These are phyloP conservation scores for Xanthorhoe designata DNA, from an alignment of 2,888 invertebrate genomes.

Conservation along the genomic window DNA sequence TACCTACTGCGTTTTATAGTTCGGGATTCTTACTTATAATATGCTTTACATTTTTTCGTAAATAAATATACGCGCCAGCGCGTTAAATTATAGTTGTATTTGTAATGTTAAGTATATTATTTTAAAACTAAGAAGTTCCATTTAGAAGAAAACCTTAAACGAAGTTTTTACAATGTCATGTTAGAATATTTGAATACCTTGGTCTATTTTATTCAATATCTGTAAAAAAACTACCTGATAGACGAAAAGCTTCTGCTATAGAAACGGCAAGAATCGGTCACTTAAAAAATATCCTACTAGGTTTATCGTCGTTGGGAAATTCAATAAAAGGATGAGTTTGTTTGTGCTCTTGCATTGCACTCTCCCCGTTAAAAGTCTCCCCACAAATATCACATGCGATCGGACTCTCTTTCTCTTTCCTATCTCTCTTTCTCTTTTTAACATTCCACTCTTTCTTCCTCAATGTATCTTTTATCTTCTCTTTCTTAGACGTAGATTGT, in stretches of 20 bases:
- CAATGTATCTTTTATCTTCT: conserved; percentile 46
- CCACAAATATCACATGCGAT: conserved; percentile 77
- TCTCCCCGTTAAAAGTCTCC: conserved; percentile 67
- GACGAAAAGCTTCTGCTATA: conserved; percentile 7
- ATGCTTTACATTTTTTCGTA: conserved; percentile 8
- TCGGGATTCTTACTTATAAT: conserved; percentile 7
- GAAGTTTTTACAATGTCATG: no score
- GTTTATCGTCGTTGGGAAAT: conserved; percentile 78
- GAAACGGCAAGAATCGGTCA: conserved; percentile 60
- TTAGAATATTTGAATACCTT: no score
- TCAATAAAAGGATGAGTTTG: conserved; percentile 80
- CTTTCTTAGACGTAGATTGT: conserved; percentile 57
- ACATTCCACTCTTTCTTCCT: conserved; percentile 56
- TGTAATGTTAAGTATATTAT: conserved; percentile 3
- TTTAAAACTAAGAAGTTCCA: background rate
- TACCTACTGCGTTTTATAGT: background rate
- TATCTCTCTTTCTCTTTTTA: conserved; percentile 57
- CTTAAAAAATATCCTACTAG: conserved; percentile 82
- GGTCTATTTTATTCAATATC: no score
- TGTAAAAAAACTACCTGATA: no score
- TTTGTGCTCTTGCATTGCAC: conserved; percentile 75
- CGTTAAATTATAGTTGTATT: conserved; percentile 15
- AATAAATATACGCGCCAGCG: conserved; percentile 30
- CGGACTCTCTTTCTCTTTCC: conserved; percentile 31
- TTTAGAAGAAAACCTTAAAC: background rate